phyloP scores from a whole-genome alignment of 2,888 invertebrate species.

The Zonitis immaculata region DNA sequence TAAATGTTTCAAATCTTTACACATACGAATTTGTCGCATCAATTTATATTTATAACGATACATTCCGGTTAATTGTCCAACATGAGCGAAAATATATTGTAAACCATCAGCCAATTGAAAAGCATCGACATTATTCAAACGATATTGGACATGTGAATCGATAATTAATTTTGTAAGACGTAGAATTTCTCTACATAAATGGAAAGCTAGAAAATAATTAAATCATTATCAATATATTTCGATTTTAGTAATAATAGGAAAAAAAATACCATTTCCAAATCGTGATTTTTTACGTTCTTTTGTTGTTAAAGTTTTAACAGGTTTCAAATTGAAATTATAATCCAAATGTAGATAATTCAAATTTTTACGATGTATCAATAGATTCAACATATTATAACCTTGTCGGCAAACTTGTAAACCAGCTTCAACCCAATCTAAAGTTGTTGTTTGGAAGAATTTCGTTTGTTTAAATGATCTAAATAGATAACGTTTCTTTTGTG shows the following conservation, averaged over 20 bases:
- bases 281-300: constrained; percentile 99
- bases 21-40: constrained; percentile 99
- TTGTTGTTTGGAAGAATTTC: constrained; percentile 99
- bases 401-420: constrained; percentile 97
- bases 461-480: constrained; percentile 99
- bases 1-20: constrained; percentile 98
- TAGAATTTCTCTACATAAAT: constrained; percentile 97
- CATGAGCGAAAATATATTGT: constrained; percentile 99
- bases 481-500: constrained; percentile 96
- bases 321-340: constrained; percentile 99
- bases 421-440: constrained; percentile 99
- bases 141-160: constrained; percentile 98
- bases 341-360: constrained; percentile 98
- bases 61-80: constrained; percentile 99
- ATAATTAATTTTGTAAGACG: constrained; percentile 98
- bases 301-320: constrained; percentile 98
- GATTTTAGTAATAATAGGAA: too few relatives aligned
- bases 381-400: constrained; percentile 99
- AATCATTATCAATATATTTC: background rate
- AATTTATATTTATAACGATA: constrained; percentile 98
- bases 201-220: constrained; percentile 69
- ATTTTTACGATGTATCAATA: constrained; percentile 98
- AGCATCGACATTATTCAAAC: constrained; percentile 98
- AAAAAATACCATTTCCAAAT: constrained; percentile 78
- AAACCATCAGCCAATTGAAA: constrained; percentile 97